A percentile compares a stretch with the other conserved stretches of the same genome.
phyloP scores from a whole-genome alignment of 1,140 invertebrate genomes.

The Vanessa atalanta region DNA sequence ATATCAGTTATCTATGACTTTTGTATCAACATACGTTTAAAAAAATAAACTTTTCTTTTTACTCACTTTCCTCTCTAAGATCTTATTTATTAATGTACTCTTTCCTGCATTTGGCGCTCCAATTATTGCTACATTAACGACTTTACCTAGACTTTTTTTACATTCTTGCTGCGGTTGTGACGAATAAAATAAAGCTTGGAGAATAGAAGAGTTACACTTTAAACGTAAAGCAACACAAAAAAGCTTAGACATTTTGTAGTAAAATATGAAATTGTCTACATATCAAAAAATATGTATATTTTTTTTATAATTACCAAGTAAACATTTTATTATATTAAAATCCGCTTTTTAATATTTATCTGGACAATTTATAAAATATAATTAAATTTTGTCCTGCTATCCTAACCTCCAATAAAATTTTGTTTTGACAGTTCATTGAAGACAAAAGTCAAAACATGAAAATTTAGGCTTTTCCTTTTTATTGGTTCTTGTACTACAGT shows the following conservation, averaged over 20 bases:
- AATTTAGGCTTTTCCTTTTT: no score
- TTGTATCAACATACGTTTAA: neutral
- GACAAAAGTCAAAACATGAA: no score
- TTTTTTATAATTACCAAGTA: no score
- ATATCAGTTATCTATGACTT: neutral
- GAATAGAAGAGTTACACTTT: slow-evolving; percentile 9
- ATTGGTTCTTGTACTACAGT: no score
- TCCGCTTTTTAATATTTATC: no score
- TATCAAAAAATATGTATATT: no score
- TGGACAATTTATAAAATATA: no score
- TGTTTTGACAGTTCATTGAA: no score
- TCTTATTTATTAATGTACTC: slow-evolving; percentile 94
- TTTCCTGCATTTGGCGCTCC: slow-evolving; percentile 96
- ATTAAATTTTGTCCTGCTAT: no score
- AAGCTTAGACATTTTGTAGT: slow-evolving; percentile 39
- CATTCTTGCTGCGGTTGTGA: slow-evolving; percentile 53
- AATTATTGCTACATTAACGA: slow-evolving; percentile 92
- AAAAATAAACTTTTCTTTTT: neutral
- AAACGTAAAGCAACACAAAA: slow-evolving; percentile 39
- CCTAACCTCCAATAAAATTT: no score
- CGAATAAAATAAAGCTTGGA: slow-evolving; percentile 55
- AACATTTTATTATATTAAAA: no score
- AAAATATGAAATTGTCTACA: no score
- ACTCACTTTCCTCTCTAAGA: slow-evolving; percentile 88
- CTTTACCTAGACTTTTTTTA: slow-evolving; percentile 66